These are phyloP conservation scores for Branchipolynoe longqiensis DNA, from an alignment of 2,888 invertebrate species.

Conservation along the genomic window DNA sequence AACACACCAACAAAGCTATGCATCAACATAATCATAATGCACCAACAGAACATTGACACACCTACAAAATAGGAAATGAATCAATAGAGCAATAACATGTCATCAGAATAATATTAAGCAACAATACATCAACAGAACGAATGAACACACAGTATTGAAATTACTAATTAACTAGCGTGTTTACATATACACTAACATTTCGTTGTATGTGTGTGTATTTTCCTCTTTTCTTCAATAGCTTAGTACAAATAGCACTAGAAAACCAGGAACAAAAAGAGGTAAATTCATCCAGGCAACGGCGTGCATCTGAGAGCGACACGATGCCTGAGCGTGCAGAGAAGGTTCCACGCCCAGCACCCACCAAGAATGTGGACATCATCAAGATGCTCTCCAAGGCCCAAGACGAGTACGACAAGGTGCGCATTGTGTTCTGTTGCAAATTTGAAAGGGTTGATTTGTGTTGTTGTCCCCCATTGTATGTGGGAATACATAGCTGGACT, in stretches of 20 bases:
- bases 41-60: too few species aligned
- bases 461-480: too few species aligned
- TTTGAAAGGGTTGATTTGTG: too few species aligned
- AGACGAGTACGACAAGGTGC: conserved; percentile 91
- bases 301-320: conserved; percentile 74
- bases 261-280: conserved; percentile 65
- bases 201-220: neutral
- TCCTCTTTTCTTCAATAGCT: conserved; percentile 61
- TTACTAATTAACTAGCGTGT: too few species aligned
- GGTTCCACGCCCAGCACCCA: conserved; percentile 13
- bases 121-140: too few species aligned
- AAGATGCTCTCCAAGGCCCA: conserved; percentile 94
- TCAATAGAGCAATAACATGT: neutral
- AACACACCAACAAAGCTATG: too few species aligned
- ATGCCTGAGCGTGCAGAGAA: conserved; percentile 62
- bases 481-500: too few species aligned
- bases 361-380: conserved; percentile 83
- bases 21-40: too few species aligned
- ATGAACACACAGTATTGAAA: too few species aligned
- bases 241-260: conserved; percentile 72
- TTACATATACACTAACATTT: too few species aligned
- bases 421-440: too few species aligned
- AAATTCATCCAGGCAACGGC: conserved; percentile 63
- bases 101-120: neutral
- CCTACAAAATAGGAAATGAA: neutral